These are phyloP conservation scores for Neuroscelio doddi DNA, from an alignment of 2,888 invertebrate genomes.

Conservation along the genomic window DNA sequence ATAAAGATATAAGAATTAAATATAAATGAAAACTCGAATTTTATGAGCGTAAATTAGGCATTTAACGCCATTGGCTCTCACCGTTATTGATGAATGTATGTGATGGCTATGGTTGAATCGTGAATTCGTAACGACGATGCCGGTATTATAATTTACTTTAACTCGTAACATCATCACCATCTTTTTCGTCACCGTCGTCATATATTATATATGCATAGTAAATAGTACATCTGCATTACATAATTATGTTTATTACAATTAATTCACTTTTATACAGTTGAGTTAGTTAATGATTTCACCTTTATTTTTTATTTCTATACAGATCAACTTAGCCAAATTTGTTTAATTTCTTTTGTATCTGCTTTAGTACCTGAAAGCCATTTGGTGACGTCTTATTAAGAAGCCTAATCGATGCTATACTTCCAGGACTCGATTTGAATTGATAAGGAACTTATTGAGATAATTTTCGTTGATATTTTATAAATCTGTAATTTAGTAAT, in stretches of 20 bases:
- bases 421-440: constrained; percentile 31
- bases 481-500: too few relatives aligned
- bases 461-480: too few relatives aligned
- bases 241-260: background rate
- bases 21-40: constrained; percentile 8
- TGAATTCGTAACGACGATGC: constrained; percentile 60
- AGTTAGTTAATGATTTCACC: background rate
- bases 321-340: constrained; percentile 4
- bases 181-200: constrained; percentile 25
- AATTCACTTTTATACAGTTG: background rate
- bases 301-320: background rate
- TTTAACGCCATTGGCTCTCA: constrained; percentile 44
- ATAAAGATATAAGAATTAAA: constrained; percentile 22
- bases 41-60: constrained; percentile 18
- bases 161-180: constrained; percentile 26
- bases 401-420: constrained; percentile 31
- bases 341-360: constrained; percentile 43
- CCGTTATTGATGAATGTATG: constrained; percentile 25
- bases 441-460: too few relatives aligned
- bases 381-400: constrained; percentile 41
- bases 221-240: background rate
- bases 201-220: constrained; percentile 30
- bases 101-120: constrained; percentile 67
- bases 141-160: constrained; percentile 39
- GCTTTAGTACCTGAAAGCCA: constrained; percentile 58